Conservation (phyloP, 2,113 vertebrate genomes). For the Choloepus hoffmanni region DNA sequence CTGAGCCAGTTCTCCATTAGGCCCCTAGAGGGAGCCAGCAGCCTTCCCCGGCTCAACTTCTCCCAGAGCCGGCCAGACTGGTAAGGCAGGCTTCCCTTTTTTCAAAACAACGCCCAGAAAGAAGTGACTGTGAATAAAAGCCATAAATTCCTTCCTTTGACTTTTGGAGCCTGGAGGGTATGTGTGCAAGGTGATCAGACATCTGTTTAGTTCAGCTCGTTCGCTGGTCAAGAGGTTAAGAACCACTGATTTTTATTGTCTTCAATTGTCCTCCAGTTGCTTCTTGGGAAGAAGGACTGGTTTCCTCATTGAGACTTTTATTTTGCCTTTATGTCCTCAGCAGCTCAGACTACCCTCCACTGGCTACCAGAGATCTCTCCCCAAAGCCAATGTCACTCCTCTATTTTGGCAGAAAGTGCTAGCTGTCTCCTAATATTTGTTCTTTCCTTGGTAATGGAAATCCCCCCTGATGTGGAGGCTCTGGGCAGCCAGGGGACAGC, state of each 20-base stretch:
- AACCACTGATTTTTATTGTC: not conserved
- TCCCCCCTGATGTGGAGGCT: no score
- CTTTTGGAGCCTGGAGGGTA: not conserved
- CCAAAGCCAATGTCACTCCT: not conserved
- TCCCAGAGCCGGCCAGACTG: accelerated
- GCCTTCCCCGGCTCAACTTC: slow-evolving; percentile 40
- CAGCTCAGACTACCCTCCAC: not conserved
- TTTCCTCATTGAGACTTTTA: not conserved
- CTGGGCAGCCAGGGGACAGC: not conserved
- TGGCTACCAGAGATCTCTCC: not conserved
- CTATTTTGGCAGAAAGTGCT: not conserved
- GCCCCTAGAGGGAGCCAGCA: slow-evolving; percentile 84
- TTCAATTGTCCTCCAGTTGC: not conserved
- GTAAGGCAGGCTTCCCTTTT: not conserved
- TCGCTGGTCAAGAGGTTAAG: not conserved
- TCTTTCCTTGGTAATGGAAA: not conserved
- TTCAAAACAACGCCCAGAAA: not conserved
- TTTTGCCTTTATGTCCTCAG: not conserved
- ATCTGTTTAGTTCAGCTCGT: not conserved
- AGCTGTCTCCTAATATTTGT: not conserved
- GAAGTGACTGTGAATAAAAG: not conserved
- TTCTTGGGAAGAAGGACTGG: not conserved
- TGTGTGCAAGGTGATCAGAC: not conserved
- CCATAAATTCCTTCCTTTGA: accelerated
- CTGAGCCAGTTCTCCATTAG: slow-evolving; percentile 3